phyloP scores from a whole-genome alignment of 2,113 vertebrate species.

The Gobius niger region DNA sequence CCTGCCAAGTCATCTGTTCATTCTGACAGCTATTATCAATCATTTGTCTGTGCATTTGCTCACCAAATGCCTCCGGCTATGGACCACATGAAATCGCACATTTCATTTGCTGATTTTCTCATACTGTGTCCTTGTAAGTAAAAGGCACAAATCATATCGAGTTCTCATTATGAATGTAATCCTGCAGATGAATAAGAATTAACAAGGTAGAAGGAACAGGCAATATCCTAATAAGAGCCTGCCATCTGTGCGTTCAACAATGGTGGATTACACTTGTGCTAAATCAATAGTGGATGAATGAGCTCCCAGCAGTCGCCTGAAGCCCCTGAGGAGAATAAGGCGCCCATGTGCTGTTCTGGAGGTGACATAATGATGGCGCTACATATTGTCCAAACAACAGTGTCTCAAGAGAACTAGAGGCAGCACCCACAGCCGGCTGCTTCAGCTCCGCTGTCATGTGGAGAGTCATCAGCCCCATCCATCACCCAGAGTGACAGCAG shows the following conservation, averaged over 20 bases:
- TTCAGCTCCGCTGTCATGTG: constrained; percentile 30
- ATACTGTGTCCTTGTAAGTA: constrained; percentile 4
- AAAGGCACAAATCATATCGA: constrained; percentile 10
- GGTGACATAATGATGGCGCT: constrained; percentile 27
- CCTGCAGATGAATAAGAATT: constrained; percentile 15
- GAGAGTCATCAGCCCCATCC: constrained; percentile 41
- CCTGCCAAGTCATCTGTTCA: constrained; percentile 66
- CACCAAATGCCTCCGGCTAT: constrained; percentile 13
- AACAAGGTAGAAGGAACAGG: constrained; percentile 23
- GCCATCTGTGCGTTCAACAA: constrained; percentile 41
- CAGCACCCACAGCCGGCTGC: constrained; percentile 11
- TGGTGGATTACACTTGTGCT: constrained; percentile 25
- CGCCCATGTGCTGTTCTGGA: constrained; percentile 22
- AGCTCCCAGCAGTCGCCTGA: constrained; percentile 24
- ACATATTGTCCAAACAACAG: constrained; percentile 24
- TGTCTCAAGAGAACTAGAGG: neutral
- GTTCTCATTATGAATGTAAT: constrained; percentile 20
- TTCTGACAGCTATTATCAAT: constrained; percentile 64
- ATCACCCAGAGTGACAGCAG: constrained; percentile 43
- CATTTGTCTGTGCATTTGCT: constrained; percentile 50
- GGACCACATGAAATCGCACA: neutral
- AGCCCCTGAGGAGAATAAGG: constrained; percentile 22
- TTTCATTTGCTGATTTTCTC: neutral
- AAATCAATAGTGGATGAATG: constrained; percentile 54
- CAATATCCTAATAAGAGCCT: constrained; percentile 30